Evolutionary conservation across 2,113 vertebrate species (phyloP).

Genomic region (Pardalotus punctatus): DNA sequence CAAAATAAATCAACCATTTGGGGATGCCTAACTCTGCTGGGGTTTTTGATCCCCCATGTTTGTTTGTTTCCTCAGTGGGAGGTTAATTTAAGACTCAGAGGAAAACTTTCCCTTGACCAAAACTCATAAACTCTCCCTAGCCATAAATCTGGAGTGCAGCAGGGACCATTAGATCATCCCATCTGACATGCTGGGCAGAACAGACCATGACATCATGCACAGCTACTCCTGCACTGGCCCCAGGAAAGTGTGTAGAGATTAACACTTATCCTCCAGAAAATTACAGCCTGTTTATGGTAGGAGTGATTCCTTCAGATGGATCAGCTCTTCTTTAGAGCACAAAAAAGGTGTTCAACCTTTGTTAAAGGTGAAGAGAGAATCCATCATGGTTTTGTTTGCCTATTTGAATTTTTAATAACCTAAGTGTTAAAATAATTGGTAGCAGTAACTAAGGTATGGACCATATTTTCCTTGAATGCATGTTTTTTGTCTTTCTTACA

Average conservation of each 20-base stretch:
- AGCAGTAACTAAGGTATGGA: not conserved
- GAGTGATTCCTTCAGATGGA: not conserved
- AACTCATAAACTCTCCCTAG: not conserved
- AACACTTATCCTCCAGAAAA: not conserved
- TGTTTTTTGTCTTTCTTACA: not conserved
- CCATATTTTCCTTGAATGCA: not conserved
- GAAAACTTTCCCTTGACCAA: not conserved
- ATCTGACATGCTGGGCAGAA: not conserved
- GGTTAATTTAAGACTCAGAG: not conserved
- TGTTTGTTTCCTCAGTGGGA: constrained; percentile 1
- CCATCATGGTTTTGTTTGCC: not conserved
- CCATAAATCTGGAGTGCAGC: not conserved
- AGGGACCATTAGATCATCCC: not conserved
- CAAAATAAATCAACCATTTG: not conserved
- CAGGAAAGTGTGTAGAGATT: not conserved
- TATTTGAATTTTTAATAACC: not conserved
- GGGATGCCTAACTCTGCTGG: not conserved
- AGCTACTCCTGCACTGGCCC: not conserved
- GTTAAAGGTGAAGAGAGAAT: not conserved
- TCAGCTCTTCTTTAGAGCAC: not conserved
- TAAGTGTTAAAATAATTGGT: not conserved
- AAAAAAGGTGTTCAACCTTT: not conserved
- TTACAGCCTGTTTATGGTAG: not conserved
- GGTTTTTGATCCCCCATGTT: not conserved
- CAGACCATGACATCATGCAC: not conserved